Evolutionary conservation across 2,888 invertebrate genomes (phyloP), one percentile per base, ranked within the genome.

Genomic region (Troglohyphantes excavatus): DNA sequence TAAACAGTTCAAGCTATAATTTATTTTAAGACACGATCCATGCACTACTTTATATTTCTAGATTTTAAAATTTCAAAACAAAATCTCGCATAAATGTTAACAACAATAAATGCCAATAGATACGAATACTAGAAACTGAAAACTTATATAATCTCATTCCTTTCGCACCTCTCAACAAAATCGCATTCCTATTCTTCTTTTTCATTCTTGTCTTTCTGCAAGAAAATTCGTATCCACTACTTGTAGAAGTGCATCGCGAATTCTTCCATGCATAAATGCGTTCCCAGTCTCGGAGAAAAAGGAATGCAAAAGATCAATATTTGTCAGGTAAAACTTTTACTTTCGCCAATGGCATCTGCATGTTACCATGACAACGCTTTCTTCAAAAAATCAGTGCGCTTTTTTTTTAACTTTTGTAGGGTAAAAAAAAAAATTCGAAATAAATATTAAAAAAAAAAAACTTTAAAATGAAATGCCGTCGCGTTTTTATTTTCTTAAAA

Each of bases 281-380:
- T 61, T 61, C 21, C 5, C 33, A 75, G 46, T 73, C 43, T 23
- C 46, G n/a, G 23, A n/a, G n/a, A 61, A 61, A 75, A 75, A 75
- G 19, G 33, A 53, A 21, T 17, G 21, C 9, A 75, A 29, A 75
- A 29, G 33, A 75, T 75, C 75, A 75, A 75, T 75, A 75, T 75
- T 75, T 75, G 19, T 61, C 61, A 29, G 43, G 59, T 11, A 33
- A 33, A 75, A 75, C 59, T 75, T 75, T 75, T 75, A 75, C 61
- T 75, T 61, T n/a, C 26, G 33, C 27, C 59, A 29, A 27, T 61
- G 23, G 29, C 59, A 75, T 75, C 27, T 75, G 59, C 9, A n/a
- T 13, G 72, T 73, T 39, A n/a, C 72, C 53, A 73, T 73, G 72
- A 59, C n/a, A 75, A 59, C 75, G 13, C 7, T 5, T 5, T 75